phyloP scores from a whole-genome alignment of 2,113 vertebrate species.

The Pimephales promelas region DNA sequence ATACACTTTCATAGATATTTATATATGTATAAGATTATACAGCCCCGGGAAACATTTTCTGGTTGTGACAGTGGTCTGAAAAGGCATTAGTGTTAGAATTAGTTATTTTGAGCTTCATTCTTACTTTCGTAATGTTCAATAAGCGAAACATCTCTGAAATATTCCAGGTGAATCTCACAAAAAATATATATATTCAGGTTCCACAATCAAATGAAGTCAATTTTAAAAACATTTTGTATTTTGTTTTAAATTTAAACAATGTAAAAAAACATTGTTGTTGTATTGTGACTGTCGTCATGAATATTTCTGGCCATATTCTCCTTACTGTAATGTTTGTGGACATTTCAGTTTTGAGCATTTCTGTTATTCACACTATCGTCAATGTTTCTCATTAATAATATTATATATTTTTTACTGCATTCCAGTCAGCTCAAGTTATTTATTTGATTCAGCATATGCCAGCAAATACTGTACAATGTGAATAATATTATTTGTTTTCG shows the following conservation, averaged over 20 bases:
- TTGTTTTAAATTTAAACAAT: no score
- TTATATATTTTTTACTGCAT: background rate
- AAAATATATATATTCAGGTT: background rate
- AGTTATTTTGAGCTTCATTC: background rate
- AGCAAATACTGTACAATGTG: background rate
- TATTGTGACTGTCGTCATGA: background rate
- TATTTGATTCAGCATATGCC: background rate
- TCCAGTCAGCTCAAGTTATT: background rate
- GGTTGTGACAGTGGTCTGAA: conserved; percentile 27
- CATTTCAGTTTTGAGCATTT: background rate
- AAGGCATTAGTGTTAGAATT: conserved; percentile 15
- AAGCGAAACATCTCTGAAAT: background rate
- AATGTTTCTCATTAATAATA: background rate
- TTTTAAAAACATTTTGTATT: background rate
- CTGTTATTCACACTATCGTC: background rate
- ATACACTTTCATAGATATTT: conserved; percentile 69
- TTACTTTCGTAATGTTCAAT: background rate
- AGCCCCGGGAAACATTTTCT: conserved; percentile 56
- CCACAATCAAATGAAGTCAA: background rate
- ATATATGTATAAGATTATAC: conserved; percentile 73
- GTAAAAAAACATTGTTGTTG: background rate
- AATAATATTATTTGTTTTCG: background rate
- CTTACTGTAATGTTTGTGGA: no score
- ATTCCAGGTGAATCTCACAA: background rate
- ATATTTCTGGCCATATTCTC: background rate